A percentile compares a stretch with the other conserved stretches of the same genome.
Conservation (phyloP, 2,113 vertebrate species). For the Melanostigma gelatinosum region DNA sequence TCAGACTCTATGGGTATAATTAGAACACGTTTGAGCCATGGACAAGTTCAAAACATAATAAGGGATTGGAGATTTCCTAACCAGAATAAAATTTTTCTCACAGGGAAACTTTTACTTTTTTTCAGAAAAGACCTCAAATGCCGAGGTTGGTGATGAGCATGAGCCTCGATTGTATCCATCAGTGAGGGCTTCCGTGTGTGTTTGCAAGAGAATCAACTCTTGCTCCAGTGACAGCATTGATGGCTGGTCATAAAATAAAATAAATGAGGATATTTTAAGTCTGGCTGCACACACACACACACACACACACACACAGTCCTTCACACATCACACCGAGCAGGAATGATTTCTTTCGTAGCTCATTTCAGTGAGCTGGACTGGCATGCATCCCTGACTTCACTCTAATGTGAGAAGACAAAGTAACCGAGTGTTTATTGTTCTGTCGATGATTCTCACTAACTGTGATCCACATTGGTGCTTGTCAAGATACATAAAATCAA, state of each 20-base stretch:
- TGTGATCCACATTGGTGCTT: conserved; percentile 30
- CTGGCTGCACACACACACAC: not conserved
- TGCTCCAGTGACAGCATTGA: conserved; percentile 16
- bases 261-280: conserved; percentile 23
- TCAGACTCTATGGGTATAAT: not conserved
- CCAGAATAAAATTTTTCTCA: not conserved
- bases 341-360: conserved; percentile 11
- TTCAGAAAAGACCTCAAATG: not conserved
- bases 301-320: not conserved
- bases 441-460: conserved; percentile 46
- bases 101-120: not conserved
- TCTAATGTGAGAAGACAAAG: conserved; percentile 43
- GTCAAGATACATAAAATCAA: conserved; percentile 34
- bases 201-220: not conserved
- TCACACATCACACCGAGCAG: conserved; percentile 12
- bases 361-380: conserved; percentile 24
- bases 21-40: not conserved
- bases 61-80: not conserved
- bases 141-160: not conserved
- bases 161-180: not conserved
- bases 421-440: conserved; percentile 39
- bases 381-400: conserved; percentile 22
- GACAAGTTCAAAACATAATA: not conserved
- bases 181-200: not conserved
- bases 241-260: conserved; percentile 19